Evolutionary conservation across 2,113 vertebrate species (phyloP), one percentile per base, ranked within the genome.

Genomic region (Scatophagus argus): DNA sequence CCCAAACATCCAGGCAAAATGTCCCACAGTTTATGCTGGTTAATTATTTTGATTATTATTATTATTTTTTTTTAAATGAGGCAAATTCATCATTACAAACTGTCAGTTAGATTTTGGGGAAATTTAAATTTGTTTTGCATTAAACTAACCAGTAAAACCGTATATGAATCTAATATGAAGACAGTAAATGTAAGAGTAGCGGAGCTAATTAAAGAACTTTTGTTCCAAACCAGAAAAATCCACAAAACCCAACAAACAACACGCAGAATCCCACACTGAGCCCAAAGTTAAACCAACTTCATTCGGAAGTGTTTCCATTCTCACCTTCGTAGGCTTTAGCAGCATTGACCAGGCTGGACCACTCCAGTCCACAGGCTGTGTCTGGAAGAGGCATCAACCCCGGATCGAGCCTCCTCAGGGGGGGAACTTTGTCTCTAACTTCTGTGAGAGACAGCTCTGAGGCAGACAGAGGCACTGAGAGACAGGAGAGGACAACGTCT

Each of bases 281-380:
- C 13, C 6, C 41, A 1, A n/a, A n/a, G 31, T 47, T 56, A 14
- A 66, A 74, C 34, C 65, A 69, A 73, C 46, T 23, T 56, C 79
- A 63, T 51, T 41, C 21, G 54, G 52, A 43, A 13, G 51, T 16
- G 58, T 59, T 32, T 73, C 63, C 31, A 0, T 2, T 44, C 85
- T 87, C 84, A 98, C 97, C 97, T 95, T 98, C 97, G 0, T 95
- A 98, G 1, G 95, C 97, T 85, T 97, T 97, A 60, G 97, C 97
- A 0, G 96, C 97, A 0, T 87, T 96, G 60, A 98, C 97, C 56
- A 98, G 92, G 80, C 96, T 98, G 89, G 97, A 95, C 97, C 97
- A 98, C 89, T 98, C 96, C 0, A 98, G 93, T 14, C 96, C 96
- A 0, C 94, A 74, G 4, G 96, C 96, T 0, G 96, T 96, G 91